Base-by-base conservation (phyloP, 2,113 vertebrate species). In the Aldabrachelys gigantea region DNA sequence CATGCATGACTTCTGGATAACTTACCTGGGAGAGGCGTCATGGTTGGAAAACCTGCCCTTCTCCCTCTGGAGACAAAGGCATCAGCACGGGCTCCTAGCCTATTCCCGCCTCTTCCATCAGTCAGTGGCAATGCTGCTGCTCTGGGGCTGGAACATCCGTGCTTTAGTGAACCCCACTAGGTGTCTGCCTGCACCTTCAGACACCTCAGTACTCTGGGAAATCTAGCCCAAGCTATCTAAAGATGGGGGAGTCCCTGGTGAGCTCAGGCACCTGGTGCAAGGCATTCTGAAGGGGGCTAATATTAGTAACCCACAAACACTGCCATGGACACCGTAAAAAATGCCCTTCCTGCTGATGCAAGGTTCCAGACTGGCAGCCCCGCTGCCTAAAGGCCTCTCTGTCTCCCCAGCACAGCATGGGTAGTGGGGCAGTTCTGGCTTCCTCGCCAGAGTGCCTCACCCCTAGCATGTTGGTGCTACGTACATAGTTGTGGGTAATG, bases 401-500 rank as follows among this genome's bases (percentile, higher is more conserved):
- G 22, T 76, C 14, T 4, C 12, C 38, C 38, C 75, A 24, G 25
- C 10, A 27, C 22, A 25, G 24, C 22, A 6, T 11, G 72, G 21
- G 38, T 1, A 41, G 38, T 27, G 75, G 41, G 41, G 38, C 22
- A 76, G 75, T 5, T 25, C 41, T 25, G 14, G 75, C 75, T 76
- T 41, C 41, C 41, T 27, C 3, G 3, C 75, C 24, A 14, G 24
- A 76, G 41, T 14, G 75, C 41, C 41, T 76, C 24, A 10, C 10
- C 41, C 12, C 17, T 69, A 4, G 12, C 75, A 25, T 13, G 41
- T 13, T 62, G 59, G 59, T 62, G 59, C 59, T 62, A 21, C n/a
- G 2, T 62, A 29, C 10, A 22, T 10, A 0, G 8, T 2, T 10
- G 38, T 75, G 38, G 6, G 10, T 21, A 25, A 27, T 10, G 75